A percentile compares a stretch with the other conserved stretches of the same genome.
phyloP scores from a whole-genome alignment of 1,140 invertebrate genomes.

The Solen grandis region DNA sequence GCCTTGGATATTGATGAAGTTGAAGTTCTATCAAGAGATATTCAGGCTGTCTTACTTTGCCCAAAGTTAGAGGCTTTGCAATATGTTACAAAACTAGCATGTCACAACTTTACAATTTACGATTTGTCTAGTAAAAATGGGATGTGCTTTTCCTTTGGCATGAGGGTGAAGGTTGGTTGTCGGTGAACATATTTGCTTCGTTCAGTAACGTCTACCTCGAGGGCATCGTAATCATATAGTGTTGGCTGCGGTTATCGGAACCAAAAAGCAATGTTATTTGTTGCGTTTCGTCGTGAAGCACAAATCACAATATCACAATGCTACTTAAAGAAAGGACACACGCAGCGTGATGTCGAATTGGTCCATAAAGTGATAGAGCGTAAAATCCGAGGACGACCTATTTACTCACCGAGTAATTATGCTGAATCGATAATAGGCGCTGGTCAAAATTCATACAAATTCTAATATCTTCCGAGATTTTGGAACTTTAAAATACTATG shows the following conservation, averaged over 20 bases:
- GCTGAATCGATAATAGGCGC: too few species aligned
- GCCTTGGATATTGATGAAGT: neutral
- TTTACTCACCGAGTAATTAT: too few species aligned
- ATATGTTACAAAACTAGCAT: conserved; percentile 26
- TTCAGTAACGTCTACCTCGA: too few species aligned
- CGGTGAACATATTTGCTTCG: too few species aligned
- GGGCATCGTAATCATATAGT: too few species aligned
- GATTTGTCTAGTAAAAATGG: neutral
- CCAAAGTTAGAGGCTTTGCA: conserved; percentile 12
- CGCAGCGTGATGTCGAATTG: conserved; percentile 2
- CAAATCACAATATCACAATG: too few species aligned
- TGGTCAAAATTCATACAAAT: neutral
- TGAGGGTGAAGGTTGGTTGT: conserved; percentile 1
- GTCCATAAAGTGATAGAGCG: too few species aligned
- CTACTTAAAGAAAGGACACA: too few species aligned
- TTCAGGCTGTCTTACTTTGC: conserved; percentile 32
- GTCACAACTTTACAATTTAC: conserved; percentile 21
- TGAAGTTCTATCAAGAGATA: conserved; percentile 19
- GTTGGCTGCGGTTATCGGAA: too few species aligned
- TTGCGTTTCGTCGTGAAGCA: too few species aligned
- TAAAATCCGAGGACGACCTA: too few species aligned
- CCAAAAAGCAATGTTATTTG: too few species aligned
- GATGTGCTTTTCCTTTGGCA: conserved; percentile 23
- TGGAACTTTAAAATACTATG: neutral
- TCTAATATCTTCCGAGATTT: conserved; percentile 31